These are phyloP conservation scores for Dreissena polymorpha DNA, from an alignment of 1,140 invertebrate genomes.

Conservation along the genomic window DNA sequence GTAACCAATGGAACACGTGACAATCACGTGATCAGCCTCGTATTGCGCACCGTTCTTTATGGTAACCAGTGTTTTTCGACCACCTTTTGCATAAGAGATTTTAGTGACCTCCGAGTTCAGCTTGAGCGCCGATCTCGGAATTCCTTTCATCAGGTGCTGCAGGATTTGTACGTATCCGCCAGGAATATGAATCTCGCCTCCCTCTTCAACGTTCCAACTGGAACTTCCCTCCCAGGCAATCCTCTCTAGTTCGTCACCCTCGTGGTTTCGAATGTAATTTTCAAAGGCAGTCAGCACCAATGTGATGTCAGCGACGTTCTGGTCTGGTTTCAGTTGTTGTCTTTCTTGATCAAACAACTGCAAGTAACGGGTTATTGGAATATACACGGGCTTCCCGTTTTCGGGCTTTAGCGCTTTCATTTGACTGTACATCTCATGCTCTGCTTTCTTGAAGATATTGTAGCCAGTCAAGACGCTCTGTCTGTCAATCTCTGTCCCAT, in stretches of 20 bases:
- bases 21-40: conserved; percentile 32
- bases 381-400: not conserved
- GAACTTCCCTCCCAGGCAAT: not conserved
- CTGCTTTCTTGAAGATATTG: conserved; percentile 3
- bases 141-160: conserved; percentile 11
- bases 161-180: conserved; percentile 20
- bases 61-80: not conserved
- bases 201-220: not conserved
- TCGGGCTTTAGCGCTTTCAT: not conserved
- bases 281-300: conserved; percentile 11
- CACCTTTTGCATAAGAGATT: not conserved
- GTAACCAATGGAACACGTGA: conserved; percentile 37
- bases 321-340: not conserved
- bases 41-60: not conserved
- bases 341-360: conserved; percentile 9
- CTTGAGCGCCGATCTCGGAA: not conserved
- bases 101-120: conserved; percentile 13
- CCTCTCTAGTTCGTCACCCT: conserved; percentile 37
- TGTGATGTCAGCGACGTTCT: not conserved
- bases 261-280: conserved; percentile 26
- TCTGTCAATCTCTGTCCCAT: conserved; percentile 30
- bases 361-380: not conserved
- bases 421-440: conserved; percentile 12
- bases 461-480: conserved; percentile 1
- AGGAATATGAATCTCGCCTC: conserved; percentile 28